These are phyloP conservation scores for Hypsopygia costalis DNA, from an alignment of 2,888 invertebrate genomes.

Conservation along the genomic window DNA sequence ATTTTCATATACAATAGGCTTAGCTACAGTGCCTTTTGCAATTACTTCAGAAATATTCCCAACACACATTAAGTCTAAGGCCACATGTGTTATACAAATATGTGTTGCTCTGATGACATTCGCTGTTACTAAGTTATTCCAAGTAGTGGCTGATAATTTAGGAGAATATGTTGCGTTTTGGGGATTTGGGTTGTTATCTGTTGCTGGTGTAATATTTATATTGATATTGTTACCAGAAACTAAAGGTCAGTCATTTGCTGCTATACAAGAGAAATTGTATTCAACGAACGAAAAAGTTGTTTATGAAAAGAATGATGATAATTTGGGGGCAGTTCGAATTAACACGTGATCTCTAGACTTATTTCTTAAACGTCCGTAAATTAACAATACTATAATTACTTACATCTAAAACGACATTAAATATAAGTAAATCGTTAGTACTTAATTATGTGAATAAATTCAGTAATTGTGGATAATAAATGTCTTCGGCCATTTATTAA, in stretches of 20 bases:
- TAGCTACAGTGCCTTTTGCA: slow-evolving; percentile 83
- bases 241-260: slow-evolving; percentile 81
- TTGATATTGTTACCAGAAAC: slow-evolving; percentile 79
- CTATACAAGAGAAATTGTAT: slow-evolving; percentile 76
- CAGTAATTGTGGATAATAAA: too few relatives aligned
- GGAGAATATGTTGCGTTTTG: slow-evolving; percentile 78
- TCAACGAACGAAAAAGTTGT: slow-evolving; percentile 48
- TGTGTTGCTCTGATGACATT: slow-evolving; percentile 81
- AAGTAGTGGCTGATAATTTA: slow-evolving; percentile 71
- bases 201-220: slow-evolving; percentile 76
- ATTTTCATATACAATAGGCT: slow-evolving; percentile 81
- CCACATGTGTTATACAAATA: slow-evolving; percentile 82
- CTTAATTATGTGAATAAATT: too few relatives aligned
- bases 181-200: slow-evolving; percentile 73
- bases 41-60: slow-evolving; percentile 84
- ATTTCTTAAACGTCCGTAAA: background rate
- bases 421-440: background rate
- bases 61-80: slow-evolving; percentile 82
- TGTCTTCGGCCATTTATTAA: too few relatives aligned
- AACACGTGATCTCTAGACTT: slow-evolving; percentile 30
- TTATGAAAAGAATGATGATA: slow-evolving; percentile 55
- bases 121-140: slow-evolving; percentile 80
- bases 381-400: background rate
- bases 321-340: slow-evolving; percentile 55
- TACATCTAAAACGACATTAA: background rate